Percentiles rank a stretch among this genome's conserved stretches.
phyloP scores from a whole-genome alignment of 2,113 vertebrate species.

The Philantomba maxwellii region DNA sequence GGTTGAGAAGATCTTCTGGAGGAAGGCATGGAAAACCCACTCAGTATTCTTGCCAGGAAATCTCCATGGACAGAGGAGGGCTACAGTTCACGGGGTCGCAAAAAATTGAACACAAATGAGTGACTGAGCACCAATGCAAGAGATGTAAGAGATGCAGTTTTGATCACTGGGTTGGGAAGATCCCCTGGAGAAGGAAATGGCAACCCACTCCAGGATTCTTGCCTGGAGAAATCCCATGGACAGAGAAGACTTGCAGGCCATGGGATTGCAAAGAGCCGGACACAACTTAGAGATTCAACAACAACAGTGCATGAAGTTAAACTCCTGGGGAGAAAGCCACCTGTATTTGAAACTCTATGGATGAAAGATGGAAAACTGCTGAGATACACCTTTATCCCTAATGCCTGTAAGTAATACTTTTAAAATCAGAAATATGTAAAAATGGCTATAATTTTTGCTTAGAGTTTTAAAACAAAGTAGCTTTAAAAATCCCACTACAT shows the following conservation, averaged over 20 bases:
- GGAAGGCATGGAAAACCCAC: not conserved
- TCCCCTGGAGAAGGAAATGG: not conserved
- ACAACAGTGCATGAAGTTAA: not conserved
- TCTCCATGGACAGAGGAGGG: not conserved
- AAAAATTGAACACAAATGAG: not conserved
- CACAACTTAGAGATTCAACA: not conserved
- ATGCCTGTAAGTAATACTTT: not conserved
- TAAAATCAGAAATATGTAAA: not conserved
- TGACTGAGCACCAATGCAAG: not conserved
- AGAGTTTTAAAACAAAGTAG: not conserved
- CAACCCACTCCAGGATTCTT: too few species aligned
- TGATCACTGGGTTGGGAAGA: rapidly evolving
- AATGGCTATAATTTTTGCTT: not conserved
- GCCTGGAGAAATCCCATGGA: not conserved
- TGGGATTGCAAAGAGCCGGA: too few species aligned
- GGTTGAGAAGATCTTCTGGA: not conserved
- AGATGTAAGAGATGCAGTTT: not conserved
- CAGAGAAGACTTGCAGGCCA: too few species aligned
- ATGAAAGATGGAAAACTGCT: not conserved
- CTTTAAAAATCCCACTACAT: not conserved
- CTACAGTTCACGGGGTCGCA: not conserved
- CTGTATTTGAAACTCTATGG: not conserved
- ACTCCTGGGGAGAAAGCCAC: not conserved
- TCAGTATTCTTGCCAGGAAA: not conserved
- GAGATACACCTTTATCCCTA: not conserved